Evolutionary conservation across 2,797 vertebrate genomes (phyloP), one percentile per base, ranked within the genome.

Genomic region (Ceyx erithaca): DNA sequence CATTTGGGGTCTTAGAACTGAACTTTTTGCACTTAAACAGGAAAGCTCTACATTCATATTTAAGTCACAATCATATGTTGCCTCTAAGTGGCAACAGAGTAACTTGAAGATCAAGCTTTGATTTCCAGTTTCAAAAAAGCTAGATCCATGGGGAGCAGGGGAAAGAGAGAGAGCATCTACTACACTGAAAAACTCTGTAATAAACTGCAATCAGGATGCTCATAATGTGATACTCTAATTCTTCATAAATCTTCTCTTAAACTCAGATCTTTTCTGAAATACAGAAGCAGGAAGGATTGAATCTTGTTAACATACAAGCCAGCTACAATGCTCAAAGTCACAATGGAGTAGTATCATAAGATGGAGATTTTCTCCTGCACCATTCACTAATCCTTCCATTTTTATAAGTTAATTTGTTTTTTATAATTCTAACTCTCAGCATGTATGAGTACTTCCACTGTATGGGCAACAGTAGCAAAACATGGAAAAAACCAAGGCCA

Each of bases 361-460:
- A 76, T 1, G 62, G 6, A 10, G 6, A 46, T 85, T 80, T 85
- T 80, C 41, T 87, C 70, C 62, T 80, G 57, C 10, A 21, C 10
- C 15, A 33, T 93, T 82, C 85, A 59, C 55, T 78, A 88, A 91
- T 72, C 55, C 30, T 89, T 86, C 48, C 3, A 52, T 86, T 94
- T 93, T 91, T 76, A 21, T 49, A 88, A 87, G 19, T 63, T 82
- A 85, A 84, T 79, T 81, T 86, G 16, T 3, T 41, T 93, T 93
- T 86, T 45, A 57, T 33, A 48, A 88, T 76, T 90, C 54, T 73
- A 90, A 76, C n/a, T 54, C 52, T 81, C 64, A 90, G 77, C 18
- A 41, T 12, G 15, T 35, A 85, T 68, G 70, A 85, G 55, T 80
- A 40, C 40, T 88, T 81, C 37, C 49, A 35, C 40, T 72, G 12